These are phyloP conservation scores for Falco columbarius DNA, from an alignment of 2,797 vertebrate genomes.

Conservation along the genomic window DNA sequence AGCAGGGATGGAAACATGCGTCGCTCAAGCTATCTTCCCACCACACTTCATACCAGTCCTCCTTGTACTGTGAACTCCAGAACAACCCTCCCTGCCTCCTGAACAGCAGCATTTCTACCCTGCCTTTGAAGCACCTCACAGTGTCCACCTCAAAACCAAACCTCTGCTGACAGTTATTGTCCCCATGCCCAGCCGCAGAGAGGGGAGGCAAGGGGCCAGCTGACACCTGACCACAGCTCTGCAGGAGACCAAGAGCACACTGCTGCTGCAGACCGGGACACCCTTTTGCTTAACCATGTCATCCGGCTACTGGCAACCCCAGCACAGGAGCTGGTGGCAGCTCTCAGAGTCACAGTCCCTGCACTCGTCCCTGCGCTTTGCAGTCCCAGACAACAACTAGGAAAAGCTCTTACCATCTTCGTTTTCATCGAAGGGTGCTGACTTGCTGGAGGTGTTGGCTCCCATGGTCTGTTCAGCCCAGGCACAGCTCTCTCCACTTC, in stretches of 20 bases:
- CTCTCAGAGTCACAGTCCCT: neutral
- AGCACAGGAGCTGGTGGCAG: fast-evolving
- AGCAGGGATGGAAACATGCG: neutral
- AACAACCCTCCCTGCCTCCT: neutral
- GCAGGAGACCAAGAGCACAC: neutral
- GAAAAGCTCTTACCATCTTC: constrained; percentile 77
- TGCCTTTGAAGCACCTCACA: neutral
- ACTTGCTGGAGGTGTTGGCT: constrained; percentile 78
- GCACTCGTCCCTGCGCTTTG: neutral
- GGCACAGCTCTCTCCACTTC: neutral
- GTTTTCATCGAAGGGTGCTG: constrained; percentile 59
- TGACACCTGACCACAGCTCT: fast-evolving
- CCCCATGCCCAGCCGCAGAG: neutral
- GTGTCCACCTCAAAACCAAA: neutral
- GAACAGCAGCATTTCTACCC: neutral
- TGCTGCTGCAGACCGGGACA: neutral
- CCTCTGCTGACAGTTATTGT: neutral
- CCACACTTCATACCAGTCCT: neutral
- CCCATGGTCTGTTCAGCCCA: constrained; percentile 72
- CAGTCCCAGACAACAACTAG: neutral
- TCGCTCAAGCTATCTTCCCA: fast-evolving
- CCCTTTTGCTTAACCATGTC: fast-evolving
- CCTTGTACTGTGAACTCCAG: neutral
- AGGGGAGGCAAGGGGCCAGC: too few species aligned
- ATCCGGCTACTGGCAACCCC: fast-evolving